Conservation (phyloP, 2,113 vertebrate species). For the Mus spicilegus region DNA sequence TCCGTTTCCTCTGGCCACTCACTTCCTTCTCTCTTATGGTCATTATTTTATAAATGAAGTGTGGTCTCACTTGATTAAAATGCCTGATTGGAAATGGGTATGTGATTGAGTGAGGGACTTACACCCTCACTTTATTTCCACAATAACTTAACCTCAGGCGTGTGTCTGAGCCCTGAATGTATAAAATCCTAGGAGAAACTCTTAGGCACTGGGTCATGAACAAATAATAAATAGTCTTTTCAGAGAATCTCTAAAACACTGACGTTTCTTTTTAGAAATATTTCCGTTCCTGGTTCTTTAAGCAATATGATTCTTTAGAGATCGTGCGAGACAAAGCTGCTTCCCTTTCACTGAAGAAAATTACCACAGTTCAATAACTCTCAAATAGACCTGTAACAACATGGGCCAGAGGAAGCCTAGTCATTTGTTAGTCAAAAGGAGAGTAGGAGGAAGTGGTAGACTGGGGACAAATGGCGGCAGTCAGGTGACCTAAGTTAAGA, state of each 20-base stretch:
- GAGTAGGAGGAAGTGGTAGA: background rate
- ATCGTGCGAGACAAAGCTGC: background rate
- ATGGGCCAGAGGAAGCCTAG: background rate
- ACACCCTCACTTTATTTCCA: conserved; percentile 21
- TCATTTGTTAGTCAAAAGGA: conserved; percentile 29
- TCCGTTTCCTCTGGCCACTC: background rate
- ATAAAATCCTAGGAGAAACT: background rate
- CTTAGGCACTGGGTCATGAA: background rate
- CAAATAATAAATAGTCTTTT: conserved; percentile 35
- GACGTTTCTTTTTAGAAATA: conserved; percentile 1
- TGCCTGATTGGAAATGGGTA: background rate
- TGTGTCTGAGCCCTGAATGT: background rate
- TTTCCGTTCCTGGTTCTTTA: background rate
- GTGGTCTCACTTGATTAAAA: background rate
- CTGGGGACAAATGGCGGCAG: background rate
- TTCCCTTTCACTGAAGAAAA: conserved; percentile 44
- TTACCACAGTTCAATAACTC: background rate
- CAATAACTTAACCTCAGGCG: conserved; percentile 26
- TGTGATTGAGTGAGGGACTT: background rate
- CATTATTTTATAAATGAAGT: background rate
- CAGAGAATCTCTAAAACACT: conserved; percentile 14
- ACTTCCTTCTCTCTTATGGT: background rate
- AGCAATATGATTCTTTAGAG: conserved; percentile 23
- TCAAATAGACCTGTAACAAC: background rate
- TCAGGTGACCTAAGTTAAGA: background rate